Conservation (phyloP, 2,113 vertebrate genomes). For the Oryctolagus cuniculus region mOryCun1.1 NC_091449.1:31357501-31358000, state of each 20-base stretch:
- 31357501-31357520: background rate
- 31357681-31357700: background rate
- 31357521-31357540: background rate
- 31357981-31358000: no score
- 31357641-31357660: background rate
- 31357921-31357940: no score
- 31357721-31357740: no score
- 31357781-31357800: background rate
- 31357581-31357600: background rate
- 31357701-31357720: background rate
- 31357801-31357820: background rate
- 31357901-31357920: no score
- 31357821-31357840: constrained; percentile 11
- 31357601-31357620: background rate
- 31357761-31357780: background rate
- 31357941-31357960: no score
- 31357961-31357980: no score
- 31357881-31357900: no score
- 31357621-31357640: background rate
- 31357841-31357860: background rate
- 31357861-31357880: no score
- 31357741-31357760: background rate
- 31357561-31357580: background rate
- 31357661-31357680: background rate
- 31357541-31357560: background rate